A percentile compares a stretch with the other conserved stretches of the same genome.
Evolutionary conservation across 1,140 invertebrate species (phyloP).

Genomic region (Hylaeus volcanicus): DNA sequence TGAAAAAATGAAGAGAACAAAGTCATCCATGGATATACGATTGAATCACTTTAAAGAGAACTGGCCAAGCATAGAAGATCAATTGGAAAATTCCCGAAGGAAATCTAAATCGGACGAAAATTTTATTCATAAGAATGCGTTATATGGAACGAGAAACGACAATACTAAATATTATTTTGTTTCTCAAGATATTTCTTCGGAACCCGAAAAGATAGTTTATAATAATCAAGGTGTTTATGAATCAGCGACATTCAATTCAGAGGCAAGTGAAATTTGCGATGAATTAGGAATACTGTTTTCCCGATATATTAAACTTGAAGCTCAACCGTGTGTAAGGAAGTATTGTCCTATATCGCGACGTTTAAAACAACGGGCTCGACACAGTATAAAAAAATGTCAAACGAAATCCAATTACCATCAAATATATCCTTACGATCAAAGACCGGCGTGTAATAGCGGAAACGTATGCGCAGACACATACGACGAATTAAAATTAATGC

Average conservation of each 20-base stretch:
- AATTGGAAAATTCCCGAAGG: background rate
- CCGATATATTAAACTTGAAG: conserved; percentile 22
- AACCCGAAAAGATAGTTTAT: background rate
- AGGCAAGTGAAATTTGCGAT: conserved; percentile 18
- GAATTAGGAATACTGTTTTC: conserved; percentile 40
- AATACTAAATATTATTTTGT: background rate
- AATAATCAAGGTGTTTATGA: background rate
- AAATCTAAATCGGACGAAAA: conserved; percentile 7
- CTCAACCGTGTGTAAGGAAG: conserved; percentile 9
- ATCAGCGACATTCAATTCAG: background rate
- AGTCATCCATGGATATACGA: conserved; percentile 8
- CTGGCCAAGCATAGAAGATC: background rate
- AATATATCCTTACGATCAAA: conserved; percentile 31
- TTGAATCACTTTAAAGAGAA: background rate
- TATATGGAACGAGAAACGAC: background rate
- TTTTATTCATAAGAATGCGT: background rate
- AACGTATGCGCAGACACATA: conserved; percentile 39
- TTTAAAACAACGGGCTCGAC: conserved; percentile 6
- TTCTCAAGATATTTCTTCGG: background rate
- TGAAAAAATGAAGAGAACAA: background rate
- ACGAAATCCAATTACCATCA: conserved; percentile 3
- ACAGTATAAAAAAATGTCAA: conserved; percentile 27
- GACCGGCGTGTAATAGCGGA: conserved; percentile 27
- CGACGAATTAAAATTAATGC: conserved; percentile 35
- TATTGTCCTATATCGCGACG: conserved; percentile 9